A percentile compares a stretch with the other conserved stretches of the same genome.
Evolutionary conservation across 2,888 invertebrate genomes (phyloP).

Genomic region (Sphaerophoria rueppellii): DNA sequence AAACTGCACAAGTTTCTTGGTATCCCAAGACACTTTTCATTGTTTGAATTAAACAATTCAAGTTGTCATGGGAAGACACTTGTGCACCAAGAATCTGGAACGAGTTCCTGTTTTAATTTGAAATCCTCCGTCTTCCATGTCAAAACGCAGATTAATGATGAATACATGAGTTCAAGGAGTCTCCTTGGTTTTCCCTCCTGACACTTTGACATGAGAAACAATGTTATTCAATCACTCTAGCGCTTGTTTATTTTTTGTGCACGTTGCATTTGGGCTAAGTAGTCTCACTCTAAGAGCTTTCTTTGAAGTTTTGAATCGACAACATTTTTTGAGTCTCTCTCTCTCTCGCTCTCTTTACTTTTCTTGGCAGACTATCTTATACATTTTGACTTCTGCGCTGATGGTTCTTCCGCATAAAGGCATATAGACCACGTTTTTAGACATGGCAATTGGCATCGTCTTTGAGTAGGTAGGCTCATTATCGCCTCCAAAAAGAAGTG

Average conservation of each 20-base stretch:
- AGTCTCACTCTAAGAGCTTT: slow-evolving; percentile 32
- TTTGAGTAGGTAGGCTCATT: not conserved
- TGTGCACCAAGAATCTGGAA: slow-evolving; percentile 32
- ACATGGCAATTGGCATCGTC: slow-evolving; percentile 16
- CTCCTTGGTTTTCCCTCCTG: slow-evolving; percentile 11
- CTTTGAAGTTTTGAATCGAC: not conserved
- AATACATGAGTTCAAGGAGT: slow-evolving; percentile 9
- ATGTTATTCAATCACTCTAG: not conserved
- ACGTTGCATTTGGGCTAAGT: slow-evolving; percentile 1
- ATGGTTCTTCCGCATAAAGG: slow-evolving; percentile 5
- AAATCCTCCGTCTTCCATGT: slow-evolving; percentile 30
- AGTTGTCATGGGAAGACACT: slow-evolving; percentile 6
- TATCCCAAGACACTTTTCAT: not conserved
- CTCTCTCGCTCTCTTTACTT: not conserved
- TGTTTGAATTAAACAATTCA: slow-evolving; percentile 56
- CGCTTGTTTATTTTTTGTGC: slow-evolving; percentile 45
- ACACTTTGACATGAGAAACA: slow-evolving; percentile 39
- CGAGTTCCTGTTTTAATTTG: slow-evolving; percentile 37
- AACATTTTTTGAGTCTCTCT: slow-evolving; percentile 2
- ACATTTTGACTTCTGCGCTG: slow-evolving; percentile 40
- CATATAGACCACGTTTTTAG: slow-evolving; percentile 39
- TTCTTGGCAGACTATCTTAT: slow-evolving; percentile 5
- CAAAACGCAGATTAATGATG: not conserved
- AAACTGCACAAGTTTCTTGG: no score
- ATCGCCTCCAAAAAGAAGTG: not conserved